Evolutionary conservation across 2,113 vertebrate genomes (phyloP), one percentile per base, ranked within the genome.

Genomic region (Motacilla alba): DNA sequence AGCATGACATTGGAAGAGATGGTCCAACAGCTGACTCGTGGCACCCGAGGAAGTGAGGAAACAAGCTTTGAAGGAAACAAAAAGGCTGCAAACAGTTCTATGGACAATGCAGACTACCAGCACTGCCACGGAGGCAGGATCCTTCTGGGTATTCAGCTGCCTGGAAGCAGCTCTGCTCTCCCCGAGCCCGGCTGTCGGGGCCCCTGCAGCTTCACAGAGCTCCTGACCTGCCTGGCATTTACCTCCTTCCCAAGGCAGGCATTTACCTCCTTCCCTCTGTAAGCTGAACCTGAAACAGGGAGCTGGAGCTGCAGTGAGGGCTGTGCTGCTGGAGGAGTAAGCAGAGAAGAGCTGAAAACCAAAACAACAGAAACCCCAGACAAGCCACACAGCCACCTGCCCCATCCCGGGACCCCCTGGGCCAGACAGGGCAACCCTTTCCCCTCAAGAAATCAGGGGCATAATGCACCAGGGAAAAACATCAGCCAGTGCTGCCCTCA

Each of bases 141-240:
- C 67, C 19, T 70, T 26, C 85, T 39, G 31, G 58, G 39, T 31
- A 27, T 1, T 43, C 77, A 46, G 41, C 13, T 2, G 0, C 56
- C 78, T 47, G 46, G 55, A 30, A 46, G 27, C 0, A 0, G 49
- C 46, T 18, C 26, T 1, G 6, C 33, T 52, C 43, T 44, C 13
- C 17, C 46, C 2, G 1, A 52, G 80, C 39, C 31, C 17, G 1
- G 2, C 69, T 35, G 68, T 27, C 23, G 1, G 8, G 46, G 26
- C 50, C 47, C 53, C 63, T 7, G 49, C 33, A 79, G 43, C 33
- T 15, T 20, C 14, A 23, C n/a, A 33, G 53, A 64, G 28, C 77
- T 87, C 28, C 30, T 10, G 24, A n/a, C 30, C 35, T 3, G 5
- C 7, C 19, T 7, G 49, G 46, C 19, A 5, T 28, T 27, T 12